These are phyloP conservation scores for Heliconius eleuchia DNA, from an alignment of 1,140 invertebrate species.

Conservation along the genomic window DNA sequence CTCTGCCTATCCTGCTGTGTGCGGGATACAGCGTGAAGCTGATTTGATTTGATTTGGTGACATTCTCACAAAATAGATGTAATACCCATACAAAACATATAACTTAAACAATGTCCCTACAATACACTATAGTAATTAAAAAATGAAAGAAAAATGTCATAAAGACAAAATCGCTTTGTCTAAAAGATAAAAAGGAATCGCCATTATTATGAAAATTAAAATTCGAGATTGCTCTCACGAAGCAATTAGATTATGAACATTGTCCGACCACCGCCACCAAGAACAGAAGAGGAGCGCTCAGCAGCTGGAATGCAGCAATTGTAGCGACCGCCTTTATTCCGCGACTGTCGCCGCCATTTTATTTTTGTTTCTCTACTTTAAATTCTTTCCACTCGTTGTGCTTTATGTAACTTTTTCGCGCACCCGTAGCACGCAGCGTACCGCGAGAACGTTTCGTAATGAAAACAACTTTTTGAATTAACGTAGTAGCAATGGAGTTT, in stretches of 20 bases:
- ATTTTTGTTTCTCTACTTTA: slow-evolving; percentile 70
- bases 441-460: slow-evolving; percentile 66
- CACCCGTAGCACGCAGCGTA: slow-evolving; percentile 53
- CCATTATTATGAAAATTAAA: slow-evolving; percentile 6
- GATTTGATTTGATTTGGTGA: no score
- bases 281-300: slow-evolving; percentile 46
- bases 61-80: no score
- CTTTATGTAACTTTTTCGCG: slow-evolving; percentile 65
- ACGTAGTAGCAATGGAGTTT: slow-evolving; percentile 72
- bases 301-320: slow-evolving; percentile 72
- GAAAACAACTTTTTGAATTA: slow-evolving; percentile 79
- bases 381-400: slow-evolving; percentile 71
- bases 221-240: slow-evolving; percentile 14
- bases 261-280: slow-evolving; percentile 32
- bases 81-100: no score
- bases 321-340: slow-evolving; percentile 65
- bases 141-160: no score
- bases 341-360: slow-evolving; percentile 60
- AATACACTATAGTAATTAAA: no score
- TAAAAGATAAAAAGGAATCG: neutral
- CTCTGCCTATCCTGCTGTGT: no score
- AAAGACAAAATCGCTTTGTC: no score
- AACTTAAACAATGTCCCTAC: no score
- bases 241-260: slow-evolving; percentile 32
- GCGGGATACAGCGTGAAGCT: no score